Evolutionary conservation across 2,113 vertebrate genomes (phyloP), one percentile per base, ranked within the genome.

Genomic region (Pelusios castaneus): DNA sequence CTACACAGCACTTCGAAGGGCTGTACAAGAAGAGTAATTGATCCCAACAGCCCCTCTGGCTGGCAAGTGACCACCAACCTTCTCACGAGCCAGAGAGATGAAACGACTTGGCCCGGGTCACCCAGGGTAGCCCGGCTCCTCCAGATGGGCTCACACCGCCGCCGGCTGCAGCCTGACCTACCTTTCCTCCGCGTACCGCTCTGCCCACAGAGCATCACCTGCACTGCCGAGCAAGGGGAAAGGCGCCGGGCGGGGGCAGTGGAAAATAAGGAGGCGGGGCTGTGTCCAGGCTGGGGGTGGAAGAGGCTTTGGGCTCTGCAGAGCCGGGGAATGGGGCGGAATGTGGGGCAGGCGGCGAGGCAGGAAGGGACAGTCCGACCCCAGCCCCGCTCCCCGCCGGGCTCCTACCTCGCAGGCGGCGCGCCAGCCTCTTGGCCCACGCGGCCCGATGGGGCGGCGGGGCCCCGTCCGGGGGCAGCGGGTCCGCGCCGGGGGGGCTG

Each of bases 351-450:
- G 11, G 47, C 47, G 47, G 55, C 9, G 25, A 24, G 56, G 10
- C 60, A n/a, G n/a, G n/a, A n/a, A n/a, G n/a, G n/a, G n/a, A n/a
- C n/a, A n/a, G n/a, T n/a, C n/a, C n/a, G n/a, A n/a, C n/a, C n/a
- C n/a, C n/a, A n/a, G n/a, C n/a, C n/a, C n/a, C n/a, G n/a, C n/a
- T n/a, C n/a, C n/a, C n/a, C n/a, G n/a, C n/a, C n/a, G n/a, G n/a
- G n/a, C 38, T 41, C 98, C 97, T 95, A 98, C 98, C 98, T 98
- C 98, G 97, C 94, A 98, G 95, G 10, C 97, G 96, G 43, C 97
- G 95, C 25, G 96, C 94, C 98, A 99, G 97, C 93, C 97, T 89
- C 90, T 97, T 89, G 95, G 98, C 93, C 98, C 97, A 87, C 91
- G 98, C 76, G 91, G 96, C 91, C 47, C 98, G 93, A 54, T 10